These are phyloP conservation scores for Hydraecia micacea DNA, from an alignment of 2,888 invertebrate genomes.

Conservation along the genomic window DNA sequence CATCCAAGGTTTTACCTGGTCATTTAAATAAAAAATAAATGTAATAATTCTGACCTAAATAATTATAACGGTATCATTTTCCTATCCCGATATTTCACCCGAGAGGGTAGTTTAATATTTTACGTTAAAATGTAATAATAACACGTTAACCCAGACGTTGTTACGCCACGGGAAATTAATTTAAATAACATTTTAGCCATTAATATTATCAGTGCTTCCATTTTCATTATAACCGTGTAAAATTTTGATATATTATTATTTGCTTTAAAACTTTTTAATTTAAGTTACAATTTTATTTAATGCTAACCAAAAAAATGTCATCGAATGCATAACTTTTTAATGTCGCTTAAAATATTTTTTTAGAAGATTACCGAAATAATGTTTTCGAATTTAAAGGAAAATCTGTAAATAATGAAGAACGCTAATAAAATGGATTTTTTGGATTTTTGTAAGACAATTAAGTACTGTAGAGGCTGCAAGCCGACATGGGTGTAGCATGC, in stretches of 20 bases:
- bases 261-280: not conserved
- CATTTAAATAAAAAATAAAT: slow-evolving; percentile 39
- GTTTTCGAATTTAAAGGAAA: not conserved
- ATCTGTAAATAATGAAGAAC: not conserved
- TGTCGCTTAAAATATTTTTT: not conserved
- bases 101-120: slow-evolving; percentile 42
- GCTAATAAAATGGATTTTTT: not conserved
- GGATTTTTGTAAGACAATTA: not conserved
- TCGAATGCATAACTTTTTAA: not conserved
- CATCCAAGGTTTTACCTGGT: slow-evolving; percentile 14
- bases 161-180: slow-evolving; percentile 15
- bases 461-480: not conserved
- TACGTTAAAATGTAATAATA: slow-evolving; percentile 45
- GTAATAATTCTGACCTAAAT: slow-evolving; percentile 45
- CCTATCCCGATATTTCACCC: slow-evolving; percentile 39
- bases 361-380: too few relatives aligned
- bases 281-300: not conserved
- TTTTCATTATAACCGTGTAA: not conserved
- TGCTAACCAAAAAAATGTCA: not conserved
- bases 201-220: slow-evolving; percentile 2
- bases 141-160: slow-evolving; percentile 18
- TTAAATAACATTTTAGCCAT: slow-evolving; percentile 22
- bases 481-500: not conserved
- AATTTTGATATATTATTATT: not conserved
- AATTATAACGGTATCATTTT: slow-evolving; percentile 44